phyloP scores from a whole-genome alignment of 2,888 invertebrate species.

The Clistopyga incitator region DNA sequence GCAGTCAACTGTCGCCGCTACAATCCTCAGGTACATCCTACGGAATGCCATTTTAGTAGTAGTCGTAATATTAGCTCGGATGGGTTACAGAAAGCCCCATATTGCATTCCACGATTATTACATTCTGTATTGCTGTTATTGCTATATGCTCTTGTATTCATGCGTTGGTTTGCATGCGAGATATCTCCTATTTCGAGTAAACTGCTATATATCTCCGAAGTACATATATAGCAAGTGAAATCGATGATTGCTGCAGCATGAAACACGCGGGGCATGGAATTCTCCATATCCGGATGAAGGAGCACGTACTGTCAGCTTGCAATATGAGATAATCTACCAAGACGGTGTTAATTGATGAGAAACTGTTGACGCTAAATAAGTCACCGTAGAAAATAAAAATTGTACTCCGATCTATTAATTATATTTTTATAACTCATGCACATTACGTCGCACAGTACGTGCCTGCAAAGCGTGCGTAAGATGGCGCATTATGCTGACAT shows the following conservation, averaged over 20 bases:
- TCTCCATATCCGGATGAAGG: slow-evolving; percentile 4
- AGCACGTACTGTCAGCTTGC: background rate
- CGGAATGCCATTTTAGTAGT: slow-evolving; percentile 51
- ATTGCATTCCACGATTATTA: slow-evolving; percentile 68
- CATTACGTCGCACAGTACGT: too few species aligned
- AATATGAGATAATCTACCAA: slow-evolving; percentile 15
- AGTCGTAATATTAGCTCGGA: slow-evolving; percentile 60
- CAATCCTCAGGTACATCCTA: background rate
- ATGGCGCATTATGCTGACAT: too few species aligned
- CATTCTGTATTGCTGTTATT: slow-evolving; percentile 61
- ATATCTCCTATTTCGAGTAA: slow-evolving; percentile 47
- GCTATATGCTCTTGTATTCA: slow-evolving; percentile 34
- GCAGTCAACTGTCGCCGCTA: background rate
- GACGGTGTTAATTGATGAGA: slow-evolving; percentile 6
- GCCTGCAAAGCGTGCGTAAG: too few species aligned
- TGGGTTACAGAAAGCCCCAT: slow-evolving; percentile 37
- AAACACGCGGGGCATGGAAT: slow-evolving; percentile 4
- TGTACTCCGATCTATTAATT: too few species aligned
- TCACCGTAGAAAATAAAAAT: too few species aligned
- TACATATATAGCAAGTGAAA: slow-evolving; percentile 12
- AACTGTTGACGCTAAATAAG: background rate
- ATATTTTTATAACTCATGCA: too few species aligned
- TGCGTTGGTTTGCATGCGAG: slow-evolving; percentile 44
- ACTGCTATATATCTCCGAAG: background rate
- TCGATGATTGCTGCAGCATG: slow-evolving; percentile 34